Evolutionary conservation across 2,113 vertebrate species (phyloP), one percentile per base, ranked within the genome.

Genomic region (Etheostoma spectabile): DNA sequence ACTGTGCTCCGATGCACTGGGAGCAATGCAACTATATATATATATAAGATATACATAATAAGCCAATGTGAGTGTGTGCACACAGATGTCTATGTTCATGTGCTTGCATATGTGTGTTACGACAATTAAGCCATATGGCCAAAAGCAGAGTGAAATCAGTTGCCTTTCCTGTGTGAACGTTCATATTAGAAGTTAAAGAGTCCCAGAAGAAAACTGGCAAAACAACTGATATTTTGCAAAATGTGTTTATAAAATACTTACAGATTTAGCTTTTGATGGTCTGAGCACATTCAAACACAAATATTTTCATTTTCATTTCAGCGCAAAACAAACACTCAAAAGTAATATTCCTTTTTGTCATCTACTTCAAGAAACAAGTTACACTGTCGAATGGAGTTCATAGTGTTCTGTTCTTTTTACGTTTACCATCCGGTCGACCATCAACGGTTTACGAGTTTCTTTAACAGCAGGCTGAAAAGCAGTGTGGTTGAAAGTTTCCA

Each of bases 101-200:
- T 60, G 21, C 10, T 42, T 33, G 55, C 3, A n/a, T 52, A 4
- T 11, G 56, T 51, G 22, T 24, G 42, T 74, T 66, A 27, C 15
- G 60, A 79, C 56, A 57, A 63, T 60, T 10, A 53, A 48, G 51
- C 77, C 71, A 56, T 71, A 59, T 60, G 45, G 70, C 42, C 35
- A 7, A 46, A 19, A 19, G 61, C 52, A 45, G 2, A 52, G 21
- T 1, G 19, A 30, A 69, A 38, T 74, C 30, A 19, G 19, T 48
- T 27, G 55, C 52, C 27, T 56, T 65, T 22, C n/a, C 60, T 30
- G 35, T 59, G 56, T 73, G 48, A 57, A 38, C 19, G 0, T 61
- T 81, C 30, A 38, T 49, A 33, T 53, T n/a, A 35, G 55, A 80
- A 51, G 74, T 60, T 74, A 35, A 60, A 78, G 75, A 30, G 22